phyloP scores from a whole-genome alignment of 1,140 invertebrate genomes.

The Drosophila lowei region DNA sequence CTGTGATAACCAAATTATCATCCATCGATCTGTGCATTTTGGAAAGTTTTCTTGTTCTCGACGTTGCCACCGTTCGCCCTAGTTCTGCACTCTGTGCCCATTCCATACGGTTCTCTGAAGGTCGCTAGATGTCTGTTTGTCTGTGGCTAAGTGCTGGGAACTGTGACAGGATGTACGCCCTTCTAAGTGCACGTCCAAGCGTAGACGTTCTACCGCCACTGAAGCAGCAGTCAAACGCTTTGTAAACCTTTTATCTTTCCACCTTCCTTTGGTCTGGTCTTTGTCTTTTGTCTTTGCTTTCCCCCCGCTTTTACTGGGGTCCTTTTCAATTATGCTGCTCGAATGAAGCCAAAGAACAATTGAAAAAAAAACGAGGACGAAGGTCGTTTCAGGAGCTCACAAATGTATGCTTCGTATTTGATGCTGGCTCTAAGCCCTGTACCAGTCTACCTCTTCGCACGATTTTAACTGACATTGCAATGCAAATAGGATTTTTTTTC shows the following conservation, averaged over 20 bases:
- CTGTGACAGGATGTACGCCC: conserved; percentile 54
- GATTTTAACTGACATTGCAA: conserved; percentile 11
- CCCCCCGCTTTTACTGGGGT: conserved; percentile 13
- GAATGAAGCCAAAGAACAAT: conserved; percentile 54
- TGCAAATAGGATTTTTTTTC: neutral
- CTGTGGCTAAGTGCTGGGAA: conserved; percentile 26
- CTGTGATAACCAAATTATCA: no score
- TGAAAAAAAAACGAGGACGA: conserved; percentile 47
- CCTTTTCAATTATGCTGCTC: conserved; percentile 74
- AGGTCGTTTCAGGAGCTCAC: conserved; percentile 65
- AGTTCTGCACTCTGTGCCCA: neutral
- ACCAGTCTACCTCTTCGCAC: neutral
- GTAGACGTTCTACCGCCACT: conserved; percentile 18
- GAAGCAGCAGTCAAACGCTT: conserved; percentile 50
- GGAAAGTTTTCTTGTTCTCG: no score
- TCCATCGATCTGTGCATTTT: no score
- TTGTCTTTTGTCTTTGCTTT: conserved; percentile 27
- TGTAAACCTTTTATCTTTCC: conserved; percentile 51
- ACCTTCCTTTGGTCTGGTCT: conserved; percentile 38
- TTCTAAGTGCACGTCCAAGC: conserved; percentile 59
- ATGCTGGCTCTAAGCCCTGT: conserved; percentile 19
- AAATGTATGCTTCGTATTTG: conserved; percentile 69
- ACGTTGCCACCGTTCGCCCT: no score
- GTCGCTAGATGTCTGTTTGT: conserved; percentile 38
- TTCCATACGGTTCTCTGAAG: conserved; percentile 37